Evolutionary conservation across 2,888 invertebrate species (phyloP).

Genomic region (Spialia ferax): DNA sequence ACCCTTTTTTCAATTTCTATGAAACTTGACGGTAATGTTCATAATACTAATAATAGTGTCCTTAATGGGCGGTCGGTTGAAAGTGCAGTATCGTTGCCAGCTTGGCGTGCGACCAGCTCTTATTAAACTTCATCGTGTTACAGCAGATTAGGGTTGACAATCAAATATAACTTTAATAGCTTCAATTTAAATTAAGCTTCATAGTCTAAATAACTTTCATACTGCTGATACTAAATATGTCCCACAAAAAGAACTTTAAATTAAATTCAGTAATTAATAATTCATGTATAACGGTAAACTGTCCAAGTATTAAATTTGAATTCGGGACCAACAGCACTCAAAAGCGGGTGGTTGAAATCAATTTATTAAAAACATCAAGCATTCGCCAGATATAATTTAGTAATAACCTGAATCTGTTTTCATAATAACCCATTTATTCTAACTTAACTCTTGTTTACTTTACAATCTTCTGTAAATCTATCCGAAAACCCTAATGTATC

Average conservation of each 20-base stretch:
- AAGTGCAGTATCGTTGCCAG: slow-evolving; percentile 25
- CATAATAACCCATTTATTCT: too few relatives aligned
- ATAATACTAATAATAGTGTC: neutral
- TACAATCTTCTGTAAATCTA: slow-evolving; percentile 46
- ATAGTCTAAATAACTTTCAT: neutral
- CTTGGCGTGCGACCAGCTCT: slow-evolving; percentile 30
- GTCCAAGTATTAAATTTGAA: too few relatives aligned
- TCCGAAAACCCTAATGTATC: slow-evolving; percentile 57
- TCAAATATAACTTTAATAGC: slow-evolving; percentile 9
- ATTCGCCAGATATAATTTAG: too few relatives aligned
- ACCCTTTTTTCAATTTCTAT: neutral
- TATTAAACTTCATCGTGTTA: slow-evolving; percentile 13
- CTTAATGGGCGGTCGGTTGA: neutral
- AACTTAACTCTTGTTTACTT: too few relatives aligned
- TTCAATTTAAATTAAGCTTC: neutral
- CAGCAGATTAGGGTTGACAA: slow-evolving; percentile 14
- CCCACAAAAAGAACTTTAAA: neutral
- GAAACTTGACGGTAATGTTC: neutral
- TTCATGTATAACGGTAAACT: too few relatives aligned
- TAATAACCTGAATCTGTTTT: too few relatives aligned
- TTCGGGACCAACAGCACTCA: too few relatives aligned
- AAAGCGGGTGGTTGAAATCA: too few relatives aligned
- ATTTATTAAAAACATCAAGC: too few relatives aligned
- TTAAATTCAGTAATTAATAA: too few relatives aligned
- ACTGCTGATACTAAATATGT: neutral